Conservation (phyloP, 1,140 invertebrate genomes). For the Meteorus sp. region DNA sequence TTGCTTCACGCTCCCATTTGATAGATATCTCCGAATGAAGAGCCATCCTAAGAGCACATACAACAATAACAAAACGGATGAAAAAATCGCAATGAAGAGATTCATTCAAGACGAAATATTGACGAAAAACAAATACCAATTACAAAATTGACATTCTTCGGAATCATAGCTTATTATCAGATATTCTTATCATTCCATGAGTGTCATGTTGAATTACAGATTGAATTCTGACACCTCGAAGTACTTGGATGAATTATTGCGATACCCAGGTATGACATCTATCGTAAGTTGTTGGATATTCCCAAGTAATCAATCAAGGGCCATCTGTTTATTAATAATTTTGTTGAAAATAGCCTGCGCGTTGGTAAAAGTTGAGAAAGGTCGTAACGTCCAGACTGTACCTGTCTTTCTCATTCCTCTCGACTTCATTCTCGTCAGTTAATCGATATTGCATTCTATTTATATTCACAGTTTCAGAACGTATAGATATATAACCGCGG, state of each 20-base stretch:
- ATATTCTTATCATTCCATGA: too few species aligned
- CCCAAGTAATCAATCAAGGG: too few species aligned
- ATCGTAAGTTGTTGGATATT: too few species aligned
- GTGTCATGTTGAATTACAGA: too few species aligned
- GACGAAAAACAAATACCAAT: background rate
- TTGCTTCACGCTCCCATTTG: slow-evolving; percentile 25
- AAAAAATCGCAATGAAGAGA: background rate
- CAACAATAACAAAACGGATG: background rate
- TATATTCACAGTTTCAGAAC: background rate
- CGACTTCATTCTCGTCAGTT: background rate
- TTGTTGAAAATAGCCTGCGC: too few species aligned
- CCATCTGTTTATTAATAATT: too few species aligned
- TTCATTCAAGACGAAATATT: background rate
- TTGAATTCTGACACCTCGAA: too few species aligned
- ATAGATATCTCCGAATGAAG: slow-evolving; percentile 24
- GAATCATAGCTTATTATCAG: too few species aligned
- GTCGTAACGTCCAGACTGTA: slow-evolving; percentile 9
- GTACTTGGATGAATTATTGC: too few species aligned
- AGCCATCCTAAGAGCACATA: slow-evolving; percentile 12
- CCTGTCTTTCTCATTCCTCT: background rate
- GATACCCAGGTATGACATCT: too few species aligned
- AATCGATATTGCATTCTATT: slow-evolving; percentile 19
- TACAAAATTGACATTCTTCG: too few species aligned
- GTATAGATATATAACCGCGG: background rate
- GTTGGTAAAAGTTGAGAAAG: slow-evolving; percentile 5